Conservation (phyloP, 2,888 invertebrate genomes). For the Sericinus montela region DNA sequence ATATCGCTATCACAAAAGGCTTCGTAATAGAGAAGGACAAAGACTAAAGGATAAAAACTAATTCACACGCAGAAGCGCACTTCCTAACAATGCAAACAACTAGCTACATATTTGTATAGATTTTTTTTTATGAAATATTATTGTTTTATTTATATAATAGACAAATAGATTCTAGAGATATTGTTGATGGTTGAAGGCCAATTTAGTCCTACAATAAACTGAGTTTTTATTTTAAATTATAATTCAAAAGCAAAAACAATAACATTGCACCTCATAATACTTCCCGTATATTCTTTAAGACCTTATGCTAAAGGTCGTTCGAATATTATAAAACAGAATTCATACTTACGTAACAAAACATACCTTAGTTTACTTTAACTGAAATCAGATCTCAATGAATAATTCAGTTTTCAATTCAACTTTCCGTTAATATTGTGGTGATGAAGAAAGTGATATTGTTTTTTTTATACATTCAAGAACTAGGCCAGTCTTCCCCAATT, state of each 20-base stretch:
- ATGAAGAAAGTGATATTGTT: constrained; percentile 15
- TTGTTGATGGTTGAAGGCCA: neutral
- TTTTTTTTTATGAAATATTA: too few relatives aligned
- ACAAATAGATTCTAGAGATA: neutral
- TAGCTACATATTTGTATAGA: too few relatives aligned
- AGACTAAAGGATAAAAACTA: too few relatives aligned
- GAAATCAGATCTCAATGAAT: constrained; percentile 35
- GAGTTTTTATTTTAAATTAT: neutral
- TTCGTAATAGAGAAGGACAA: too few relatives aligned
- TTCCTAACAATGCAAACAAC: too few relatives aligned
- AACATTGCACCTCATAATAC: constrained; percentile 19
- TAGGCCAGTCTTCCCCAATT: neutral
- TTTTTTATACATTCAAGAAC: constrained; percentile 1
- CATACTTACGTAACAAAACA: constrained; percentile 48
- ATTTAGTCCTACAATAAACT: neutral
- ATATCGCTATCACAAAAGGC: too few relatives aligned
- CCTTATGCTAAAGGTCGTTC: constrained; percentile 58
- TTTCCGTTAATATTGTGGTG: constrained; percentile 12
- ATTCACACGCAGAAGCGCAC: too few relatives aligned
- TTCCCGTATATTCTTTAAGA: constrained; percentile 33
- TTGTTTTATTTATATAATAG: too few relatives aligned
- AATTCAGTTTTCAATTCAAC: constrained; percentile 29
- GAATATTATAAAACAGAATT: constrained; percentile 59
- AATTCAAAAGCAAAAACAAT: neutral
- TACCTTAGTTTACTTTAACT: constrained; percentile 39